Base-by-base conservation (phyloP, 2,888 invertebrate species). In the Chymomyza procnemis region DNA sequence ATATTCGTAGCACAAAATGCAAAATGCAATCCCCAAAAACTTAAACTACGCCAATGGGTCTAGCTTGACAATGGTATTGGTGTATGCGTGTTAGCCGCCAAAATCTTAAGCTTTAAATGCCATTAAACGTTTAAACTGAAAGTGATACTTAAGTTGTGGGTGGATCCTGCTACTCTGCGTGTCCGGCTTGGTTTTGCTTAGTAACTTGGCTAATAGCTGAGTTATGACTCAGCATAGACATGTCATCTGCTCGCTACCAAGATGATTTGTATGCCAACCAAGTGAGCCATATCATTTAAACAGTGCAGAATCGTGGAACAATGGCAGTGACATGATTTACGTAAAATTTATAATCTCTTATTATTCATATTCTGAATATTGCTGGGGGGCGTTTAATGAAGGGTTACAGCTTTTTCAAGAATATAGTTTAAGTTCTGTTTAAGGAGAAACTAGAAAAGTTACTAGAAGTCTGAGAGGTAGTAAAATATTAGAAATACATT, bases 231-330 rank as follows among this genome's bases (percentile, higher is more conserved):
- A 41, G 34, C 34, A 12, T n/a, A n/a, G 2, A 41, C 12, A 12
- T 41, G 34, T 41, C 34, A 12, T 41, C 34, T 41, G 34, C 34
- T 41, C 12, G 12, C 12, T 12, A 41, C 54, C 18, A 14, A 34
- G 19, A 61, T 18, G 59, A 65, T 67, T 67, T 22, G 69, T 69
- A 58, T 66, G 54, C 34, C 16, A 16, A 47, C 66, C 54, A 55
- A 67, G 72, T 69, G 71, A 76, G 66, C 74, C 76, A 12, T 41
- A 12, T 12, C 34, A 41, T 41, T 41, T 41, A 41, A 12, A 9
- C 34, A 41, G 34, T 41, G 34, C 34, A 41, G 34, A 41, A 41
- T 12, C 2, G 34, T 41, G 34, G 34, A 41, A 41, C 34, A 41
- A 14, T 41, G 34, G 9, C 34, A 41, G 34, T 12, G 12, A 41